phyloP scores from a whole-genome alignment of 2,888 invertebrate genomes.

The Sepiola atlantica region DNA sequence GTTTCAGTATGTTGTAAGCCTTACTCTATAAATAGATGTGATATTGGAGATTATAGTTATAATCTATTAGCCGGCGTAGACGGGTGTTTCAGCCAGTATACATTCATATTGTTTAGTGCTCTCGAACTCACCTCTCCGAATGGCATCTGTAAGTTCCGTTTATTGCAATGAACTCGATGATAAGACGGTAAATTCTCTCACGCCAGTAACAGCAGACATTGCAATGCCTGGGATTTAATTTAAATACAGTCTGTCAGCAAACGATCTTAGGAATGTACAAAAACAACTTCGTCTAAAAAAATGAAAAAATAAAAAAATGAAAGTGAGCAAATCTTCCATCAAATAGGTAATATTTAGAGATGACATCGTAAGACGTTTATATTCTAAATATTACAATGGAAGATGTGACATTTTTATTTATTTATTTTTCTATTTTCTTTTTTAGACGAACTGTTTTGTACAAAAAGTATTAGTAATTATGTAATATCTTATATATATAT shows the following conservation, averaged over 20 bases:
- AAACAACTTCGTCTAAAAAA: background rate
- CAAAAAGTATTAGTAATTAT: no score
- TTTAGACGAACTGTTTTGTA: no score
- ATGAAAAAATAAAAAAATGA: background rate
- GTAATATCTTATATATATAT: no score
- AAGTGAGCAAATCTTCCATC: background rate
- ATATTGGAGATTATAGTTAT: no score
- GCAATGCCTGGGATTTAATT: conserved; percentile 8
- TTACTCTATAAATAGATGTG: no score
- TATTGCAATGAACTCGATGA: conserved; percentile 32
- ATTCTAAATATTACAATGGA: no score
- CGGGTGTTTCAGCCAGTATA: no score
- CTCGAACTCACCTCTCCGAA: conserved; percentile 19
- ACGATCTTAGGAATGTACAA: background rate
- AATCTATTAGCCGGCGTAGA: no score
- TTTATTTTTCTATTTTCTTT: no score
- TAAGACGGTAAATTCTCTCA: conserved; percentile 10
- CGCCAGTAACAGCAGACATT: background rate
- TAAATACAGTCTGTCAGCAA: conserved; percentile 1
- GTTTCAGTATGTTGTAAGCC: no score
- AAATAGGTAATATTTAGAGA: background rate
- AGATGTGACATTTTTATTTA: no score
- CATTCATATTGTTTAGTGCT: background rate
- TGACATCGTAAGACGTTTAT: no score
- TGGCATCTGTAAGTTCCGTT: background rate